Evolutionary conservation across 2,888 invertebrate genomes (phyloP).

Genomic region (Ennomos fuscantarius): DNA sequence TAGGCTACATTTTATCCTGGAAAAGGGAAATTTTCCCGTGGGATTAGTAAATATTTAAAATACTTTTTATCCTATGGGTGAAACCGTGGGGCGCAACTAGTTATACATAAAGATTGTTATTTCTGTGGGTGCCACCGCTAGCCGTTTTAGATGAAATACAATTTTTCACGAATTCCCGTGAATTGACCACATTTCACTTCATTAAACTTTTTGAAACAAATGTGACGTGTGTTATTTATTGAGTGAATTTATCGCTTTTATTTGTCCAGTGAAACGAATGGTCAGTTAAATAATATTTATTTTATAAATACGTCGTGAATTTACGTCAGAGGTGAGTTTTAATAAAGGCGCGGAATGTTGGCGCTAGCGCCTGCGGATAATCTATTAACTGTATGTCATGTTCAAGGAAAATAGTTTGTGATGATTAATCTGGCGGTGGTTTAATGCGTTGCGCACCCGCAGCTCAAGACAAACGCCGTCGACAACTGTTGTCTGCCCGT

Average conservation of each 20-base stretch:
- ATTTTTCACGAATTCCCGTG: constrained; percentile 36
- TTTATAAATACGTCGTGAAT: constrained; percentile 17
- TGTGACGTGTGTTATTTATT: constrained; percentile 38
- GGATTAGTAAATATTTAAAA: no score
- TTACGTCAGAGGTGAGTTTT: constrained; percentile 20
- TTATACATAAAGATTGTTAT: no score
- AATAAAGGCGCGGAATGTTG: constrained; percentile 31
- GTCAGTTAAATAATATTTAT: constrained; percentile 19
- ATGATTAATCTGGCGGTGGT: constrained; percentile 66
- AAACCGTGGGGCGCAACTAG: no score
- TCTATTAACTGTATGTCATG: constrained; percentile 42
- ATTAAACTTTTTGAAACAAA: constrained; percentile 37
- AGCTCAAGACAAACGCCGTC: constrained; percentile 68
- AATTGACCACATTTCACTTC: constrained; percentile 33
- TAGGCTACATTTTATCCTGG: no score
- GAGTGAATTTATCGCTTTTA: constrained; percentile 35
- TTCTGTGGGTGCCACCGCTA: constrained; percentile 6
- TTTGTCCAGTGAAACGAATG: constrained; percentile 31
- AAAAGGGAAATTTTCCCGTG: no score
- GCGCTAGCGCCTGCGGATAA: constrained; percentile 31
- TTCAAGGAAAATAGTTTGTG: constrained; percentile 62
- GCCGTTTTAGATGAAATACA: constrained; percentile 21
- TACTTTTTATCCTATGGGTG: no score
- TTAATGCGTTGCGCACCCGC: constrained; percentile 52
- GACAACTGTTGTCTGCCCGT: constrained; percentile 82